Conservation (phyloP, 2,113 vertebrate species). For the Gambusia affinis region DNA sequence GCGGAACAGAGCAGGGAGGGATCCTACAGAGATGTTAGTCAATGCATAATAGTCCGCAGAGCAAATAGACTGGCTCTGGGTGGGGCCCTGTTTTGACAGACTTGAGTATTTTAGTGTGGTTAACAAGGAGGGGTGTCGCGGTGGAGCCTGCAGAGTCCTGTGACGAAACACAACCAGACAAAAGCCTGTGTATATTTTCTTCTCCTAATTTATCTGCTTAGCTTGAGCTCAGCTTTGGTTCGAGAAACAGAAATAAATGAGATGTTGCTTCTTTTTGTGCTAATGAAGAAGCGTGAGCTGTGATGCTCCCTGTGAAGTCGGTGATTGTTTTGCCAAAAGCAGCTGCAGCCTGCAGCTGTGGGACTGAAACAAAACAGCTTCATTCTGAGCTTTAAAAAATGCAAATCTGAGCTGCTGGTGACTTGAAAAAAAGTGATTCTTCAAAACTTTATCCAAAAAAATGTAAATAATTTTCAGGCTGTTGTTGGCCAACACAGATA, state of each 20-base stretch:
- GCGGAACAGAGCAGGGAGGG: conserved; percentile 43
- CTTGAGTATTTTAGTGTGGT: conserved; percentile 47
- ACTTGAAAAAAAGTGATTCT: background rate
- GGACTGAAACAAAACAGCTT: conserved; percentile 10
- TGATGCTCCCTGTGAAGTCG: background rate
- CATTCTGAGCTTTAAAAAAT: background rate
- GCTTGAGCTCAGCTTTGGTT: background rate
- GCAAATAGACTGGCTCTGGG: conserved; percentile 69
- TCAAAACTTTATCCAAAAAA: too few relatives aligned
- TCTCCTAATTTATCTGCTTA: background rate
- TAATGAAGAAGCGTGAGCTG: background rate
- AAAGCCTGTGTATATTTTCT: background rate
- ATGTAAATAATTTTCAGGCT: too few relatives aligned
- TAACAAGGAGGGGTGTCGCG: conserved; percentile 33
- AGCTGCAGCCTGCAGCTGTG: conserved; percentile 9
- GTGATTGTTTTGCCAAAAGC: background rate
- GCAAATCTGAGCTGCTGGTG: background rate
- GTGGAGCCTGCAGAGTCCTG: conserved; percentile 5
- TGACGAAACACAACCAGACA: conserved; percentile 24
- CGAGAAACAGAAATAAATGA: background rate
- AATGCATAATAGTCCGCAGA: conserved; percentile 70
- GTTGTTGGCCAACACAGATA: too few relatives aligned
- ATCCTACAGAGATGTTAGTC: conserved; percentile 60
- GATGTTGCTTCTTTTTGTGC: background rate
- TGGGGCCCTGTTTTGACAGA: conserved; percentile 64